Conservation (phyloP, 2,113 vertebrate genomes). For the Struthio camelus region DNA sequence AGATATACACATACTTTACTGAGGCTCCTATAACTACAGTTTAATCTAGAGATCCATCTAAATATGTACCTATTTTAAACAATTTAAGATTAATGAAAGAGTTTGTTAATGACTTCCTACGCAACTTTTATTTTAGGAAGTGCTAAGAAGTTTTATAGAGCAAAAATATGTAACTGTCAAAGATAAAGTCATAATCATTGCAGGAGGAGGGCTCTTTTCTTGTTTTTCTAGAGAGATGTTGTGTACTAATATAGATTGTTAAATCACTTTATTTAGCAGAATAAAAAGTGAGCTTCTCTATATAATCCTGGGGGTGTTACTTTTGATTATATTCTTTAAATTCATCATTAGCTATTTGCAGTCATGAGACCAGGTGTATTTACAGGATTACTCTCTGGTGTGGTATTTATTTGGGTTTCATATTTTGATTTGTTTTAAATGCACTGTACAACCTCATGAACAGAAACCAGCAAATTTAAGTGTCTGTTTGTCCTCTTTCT, state of each 20-base stretch:
- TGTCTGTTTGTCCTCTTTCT: not conserved
- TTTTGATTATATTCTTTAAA: not conserved
- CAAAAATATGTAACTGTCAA: not conserved
- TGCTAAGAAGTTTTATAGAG: not conserved
- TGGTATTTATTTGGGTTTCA: not conserved
- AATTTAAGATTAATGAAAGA: not conserved
- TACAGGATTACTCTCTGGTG: not conserved
- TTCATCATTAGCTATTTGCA: not conserved
- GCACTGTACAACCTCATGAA: not conserved
- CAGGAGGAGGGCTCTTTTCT: not conserved
- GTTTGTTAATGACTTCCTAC: not conserved
- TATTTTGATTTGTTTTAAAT: not conserved
- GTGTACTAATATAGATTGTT: not conserved
- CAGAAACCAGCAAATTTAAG: not conserved
- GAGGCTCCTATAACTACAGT: not conserved
- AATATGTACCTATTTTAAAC: not conserved
- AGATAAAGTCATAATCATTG: not conserved
- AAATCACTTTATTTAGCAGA: not conserved
- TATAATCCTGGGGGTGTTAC: not conserved
- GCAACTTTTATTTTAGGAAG: not conserved
- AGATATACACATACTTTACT: not conserved
- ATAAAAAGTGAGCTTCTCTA: not conserved
- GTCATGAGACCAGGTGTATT: not conserved
- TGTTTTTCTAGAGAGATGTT: not conserved
- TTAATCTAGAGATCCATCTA: not conserved